These are phyloP conservation scores for Macrochelys suwanniensis DNA, from an alignment of 2,797 vertebrate species.

Conservation along the genomic window DNA sequence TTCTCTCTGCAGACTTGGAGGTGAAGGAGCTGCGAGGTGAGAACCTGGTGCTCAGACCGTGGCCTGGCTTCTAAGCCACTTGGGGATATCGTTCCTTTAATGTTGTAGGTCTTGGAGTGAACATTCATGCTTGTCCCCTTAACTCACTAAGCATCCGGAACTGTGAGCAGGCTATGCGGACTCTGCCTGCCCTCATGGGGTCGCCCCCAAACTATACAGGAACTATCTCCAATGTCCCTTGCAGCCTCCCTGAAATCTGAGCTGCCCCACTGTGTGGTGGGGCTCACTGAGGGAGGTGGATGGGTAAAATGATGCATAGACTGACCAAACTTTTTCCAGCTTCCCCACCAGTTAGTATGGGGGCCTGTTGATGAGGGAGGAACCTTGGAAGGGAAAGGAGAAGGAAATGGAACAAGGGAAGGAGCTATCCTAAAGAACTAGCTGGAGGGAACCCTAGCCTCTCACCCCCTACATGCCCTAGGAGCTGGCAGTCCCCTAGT, in stretches of 20 bases:
- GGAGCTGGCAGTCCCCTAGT: background rate
- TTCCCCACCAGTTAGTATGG: background rate
- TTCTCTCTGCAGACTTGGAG: conserved; percentile 60
- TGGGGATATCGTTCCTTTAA: background rate
- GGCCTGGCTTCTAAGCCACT: conserved; percentile 7
- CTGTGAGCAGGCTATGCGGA: background rate
- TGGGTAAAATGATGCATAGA: background rate
- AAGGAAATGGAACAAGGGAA: background rate
- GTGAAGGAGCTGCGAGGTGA: conserved; percentile 76
- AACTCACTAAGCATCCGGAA: background rate
- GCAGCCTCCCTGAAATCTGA: conserved; percentile 1
- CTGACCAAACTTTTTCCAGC: background rate
- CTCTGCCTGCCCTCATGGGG: background rate
- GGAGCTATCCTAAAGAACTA: background rate
- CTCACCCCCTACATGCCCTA: background rate
- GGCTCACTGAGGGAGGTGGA: background rate
- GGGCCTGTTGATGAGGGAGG: background rate
- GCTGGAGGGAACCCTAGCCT: conserved; percentile 6
- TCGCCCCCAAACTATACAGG: background rate
- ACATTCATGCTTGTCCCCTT: background rate
- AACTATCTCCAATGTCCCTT: background rate
- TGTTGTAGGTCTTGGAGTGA: background rate
- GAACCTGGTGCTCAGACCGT: conserved; percentile 10
- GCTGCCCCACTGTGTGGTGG: background rate
- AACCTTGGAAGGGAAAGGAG: background rate